Base-by-base conservation (phyloP, 1,140 invertebrate species). In the Drosophila parvula region DNA sequence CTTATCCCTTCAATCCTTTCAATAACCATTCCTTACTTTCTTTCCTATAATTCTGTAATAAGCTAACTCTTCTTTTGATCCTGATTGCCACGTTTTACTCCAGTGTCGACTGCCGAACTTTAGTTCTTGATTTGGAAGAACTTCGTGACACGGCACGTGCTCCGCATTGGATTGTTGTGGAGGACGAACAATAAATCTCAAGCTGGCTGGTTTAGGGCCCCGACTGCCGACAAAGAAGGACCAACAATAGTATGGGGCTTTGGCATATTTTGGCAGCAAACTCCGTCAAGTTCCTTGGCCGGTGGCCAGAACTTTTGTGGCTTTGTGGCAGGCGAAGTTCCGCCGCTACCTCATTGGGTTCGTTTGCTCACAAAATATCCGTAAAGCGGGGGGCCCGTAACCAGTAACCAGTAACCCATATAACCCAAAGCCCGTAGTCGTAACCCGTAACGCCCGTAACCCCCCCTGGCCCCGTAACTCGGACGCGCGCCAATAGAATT, bases 201-300 rank as follows among this genome's bases (percentile, higher is more conserved):
- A 73, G 67, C 64, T 41, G 59, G 47, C 9, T 38, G 51, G 51
- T 55, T 55, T 55, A 55, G 51, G 12, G 36, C 48, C 12, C 6
- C 16, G 48, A 16, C 34, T 47, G 55, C 62, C 50, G 59, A 68
- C 56, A 84, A 81, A 56, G 59, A 44, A 73, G 63, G 41, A 57
- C 65, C 78, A 88, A 85, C 69, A 73, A 73, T 73, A 1, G 69
- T 12, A 41, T n/a, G 44, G 27, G 65, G 65, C 60, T 68, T 47
- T 76, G 67, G 63, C 73, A 71, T 83, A 83, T 81, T 81, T 81
- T 64, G 73, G 82, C 76, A 79, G 81, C 44, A 62, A 78, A 83
- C 84, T 89, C 70, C 74, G 75, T 89, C 83, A 83, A 89, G 71
- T 89, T 75, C 34, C 30, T 70, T 89, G 83, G 83, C 83, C 55